Conservation (phyloP, 2,888 invertebrate genomes). For the Athalia cordata region DNA sequence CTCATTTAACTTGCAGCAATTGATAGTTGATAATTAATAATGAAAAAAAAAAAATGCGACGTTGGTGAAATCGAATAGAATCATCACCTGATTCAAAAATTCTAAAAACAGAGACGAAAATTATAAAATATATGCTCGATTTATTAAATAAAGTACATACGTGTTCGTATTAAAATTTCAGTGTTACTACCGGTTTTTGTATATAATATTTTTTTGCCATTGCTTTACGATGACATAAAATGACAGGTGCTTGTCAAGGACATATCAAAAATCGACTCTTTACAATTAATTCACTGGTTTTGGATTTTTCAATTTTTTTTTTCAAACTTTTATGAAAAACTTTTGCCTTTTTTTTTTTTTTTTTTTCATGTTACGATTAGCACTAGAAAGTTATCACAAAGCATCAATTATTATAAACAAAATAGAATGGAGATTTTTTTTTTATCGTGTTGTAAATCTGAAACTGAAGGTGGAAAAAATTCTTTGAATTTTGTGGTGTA, state of each 20-base stretch:
- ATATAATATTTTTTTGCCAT: background rate
- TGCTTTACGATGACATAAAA: background rate
- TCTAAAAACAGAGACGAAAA: background rate
- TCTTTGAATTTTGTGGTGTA: background rate
- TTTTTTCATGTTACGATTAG: constrained; percentile 1
- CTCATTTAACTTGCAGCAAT: background rate
- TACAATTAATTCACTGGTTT: background rate
- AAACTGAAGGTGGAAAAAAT: background rate
- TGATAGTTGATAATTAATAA: background rate
- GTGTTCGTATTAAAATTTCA: constrained; percentile 27
- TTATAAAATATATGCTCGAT: constrained; percentile 55
- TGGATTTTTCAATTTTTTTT: constrained; percentile 34
- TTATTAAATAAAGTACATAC: constrained; percentile 55
- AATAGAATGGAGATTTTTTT: constrained; percentile 41
- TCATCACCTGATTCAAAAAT: too few relatives aligned
- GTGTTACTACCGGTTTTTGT: background rate
- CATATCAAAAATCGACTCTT: background rate
- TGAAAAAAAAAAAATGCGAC: background rate
- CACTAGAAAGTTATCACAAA: constrained; percentile 16
- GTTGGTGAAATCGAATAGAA: background rate
- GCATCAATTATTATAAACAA: constrained; percentile 20
- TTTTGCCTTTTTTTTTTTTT: constrained; percentile 20
- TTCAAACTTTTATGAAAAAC: background rate
- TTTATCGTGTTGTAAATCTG: background rate
- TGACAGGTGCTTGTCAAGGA: background rate